phyloP scores from a whole-genome alignment of 2,797 vertebrate species.

The Prionace glauca region DNA sequence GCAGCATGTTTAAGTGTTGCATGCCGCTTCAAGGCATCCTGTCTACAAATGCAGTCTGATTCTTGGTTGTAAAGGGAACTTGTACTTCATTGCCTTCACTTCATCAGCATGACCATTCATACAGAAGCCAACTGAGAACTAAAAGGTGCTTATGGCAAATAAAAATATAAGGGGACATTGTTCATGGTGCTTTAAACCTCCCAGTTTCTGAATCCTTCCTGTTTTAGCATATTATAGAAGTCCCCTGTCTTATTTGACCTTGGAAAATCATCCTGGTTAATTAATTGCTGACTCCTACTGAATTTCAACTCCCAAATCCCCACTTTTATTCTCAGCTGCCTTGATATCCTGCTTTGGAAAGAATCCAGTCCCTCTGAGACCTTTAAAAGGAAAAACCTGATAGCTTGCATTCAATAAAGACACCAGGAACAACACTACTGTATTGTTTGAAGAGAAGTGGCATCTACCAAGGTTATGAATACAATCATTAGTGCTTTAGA shows the following conservation, averaged over 20 bases:
- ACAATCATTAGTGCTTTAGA: neutral
- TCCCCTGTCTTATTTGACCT: neutral
- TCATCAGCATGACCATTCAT: neutral
- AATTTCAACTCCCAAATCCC: slow-evolving; percentile 25
- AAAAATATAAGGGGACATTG: neutral
- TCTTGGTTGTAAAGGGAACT: neutral
- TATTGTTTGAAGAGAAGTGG: neutral
- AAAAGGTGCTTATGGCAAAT: neutral
- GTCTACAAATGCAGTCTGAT: neutral
- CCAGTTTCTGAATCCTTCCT: neutral
- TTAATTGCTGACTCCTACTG: neutral
- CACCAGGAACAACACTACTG: neutral
- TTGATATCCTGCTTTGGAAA: slow-evolving; percentile 11
- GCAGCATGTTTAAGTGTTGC: neutral
- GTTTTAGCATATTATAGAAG: neutral
- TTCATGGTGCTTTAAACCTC: neutral
- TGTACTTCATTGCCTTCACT: neutral
- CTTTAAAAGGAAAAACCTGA: neutral
- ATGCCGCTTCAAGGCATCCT: neutral
- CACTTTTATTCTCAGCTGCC: neutral
- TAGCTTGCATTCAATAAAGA: neutral
- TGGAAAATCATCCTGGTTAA: neutral
- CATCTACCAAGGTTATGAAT: neutral
- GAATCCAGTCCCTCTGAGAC: neutral
- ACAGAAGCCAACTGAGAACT: neutral